phyloP scores from a whole-genome alignment of 2,888 invertebrate genomes.

The Crematogaster levior region DNA sequence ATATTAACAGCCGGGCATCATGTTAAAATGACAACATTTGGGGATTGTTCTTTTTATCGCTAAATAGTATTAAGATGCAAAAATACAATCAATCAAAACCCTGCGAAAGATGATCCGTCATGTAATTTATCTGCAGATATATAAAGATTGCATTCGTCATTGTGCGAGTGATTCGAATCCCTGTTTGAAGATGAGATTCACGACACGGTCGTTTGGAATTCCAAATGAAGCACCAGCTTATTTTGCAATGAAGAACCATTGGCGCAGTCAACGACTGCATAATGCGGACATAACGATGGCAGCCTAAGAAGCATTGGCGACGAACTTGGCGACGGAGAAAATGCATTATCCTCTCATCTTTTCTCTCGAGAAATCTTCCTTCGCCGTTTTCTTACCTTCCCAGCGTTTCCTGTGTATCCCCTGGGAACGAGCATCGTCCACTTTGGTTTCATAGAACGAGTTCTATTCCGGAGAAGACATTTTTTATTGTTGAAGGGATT shows the following conservation, averaged over 20 bases:
- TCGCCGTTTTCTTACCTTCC: slow-evolving; percentile 1
- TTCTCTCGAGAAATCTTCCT: slow-evolving; percentile 39
- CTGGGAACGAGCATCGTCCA: slow-evolving; percentile 7
- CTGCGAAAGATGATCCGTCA: background rate
- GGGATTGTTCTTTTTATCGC: background rate
- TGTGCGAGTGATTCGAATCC: background rate
- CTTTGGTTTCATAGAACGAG: slow-evolving; percentile 31
- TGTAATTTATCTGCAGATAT: background rate
- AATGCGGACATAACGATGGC: slow-evolving; percentile 25
- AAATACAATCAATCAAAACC: background rate
- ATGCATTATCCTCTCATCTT: slow-evolving; percentile 56
- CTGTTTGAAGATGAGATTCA: slow-evolving; percentile 1
- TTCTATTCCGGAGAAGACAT: background rate
- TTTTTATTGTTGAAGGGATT: slow-evolving; percentile 14
- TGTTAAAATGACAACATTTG: background rate
- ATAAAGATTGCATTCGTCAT: background rate
- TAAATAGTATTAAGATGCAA: background rate
- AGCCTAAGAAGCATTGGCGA: slow-evolving; percentile 36
- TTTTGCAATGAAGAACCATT: slow-evolving; percentile 35
- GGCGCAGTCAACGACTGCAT: slow-evolving; percentile 24
- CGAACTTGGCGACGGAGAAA: slow-evolving; percentile 36
- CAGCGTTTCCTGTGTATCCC: background rate
- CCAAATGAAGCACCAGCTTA: background rate
- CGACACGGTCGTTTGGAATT: background rate
- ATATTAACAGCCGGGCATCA: slow-evolving; percentile 2